Conservation (phyloP, 2,797 vertebrate species). For the Podargus strigoides region DNA sequence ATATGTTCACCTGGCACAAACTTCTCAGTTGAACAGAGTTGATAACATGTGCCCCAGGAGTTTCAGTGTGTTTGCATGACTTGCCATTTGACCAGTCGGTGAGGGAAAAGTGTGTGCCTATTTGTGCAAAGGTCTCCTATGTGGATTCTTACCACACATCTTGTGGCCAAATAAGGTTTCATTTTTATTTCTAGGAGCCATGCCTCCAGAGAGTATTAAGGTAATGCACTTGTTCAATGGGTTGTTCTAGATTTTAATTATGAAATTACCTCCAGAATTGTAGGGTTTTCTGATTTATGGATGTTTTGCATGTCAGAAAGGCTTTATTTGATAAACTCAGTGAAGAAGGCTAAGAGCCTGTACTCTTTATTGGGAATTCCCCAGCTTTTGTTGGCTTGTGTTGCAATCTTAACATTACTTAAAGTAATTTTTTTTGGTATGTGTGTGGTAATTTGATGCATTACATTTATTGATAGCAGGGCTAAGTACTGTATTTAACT, state of each 20-base stretch:
- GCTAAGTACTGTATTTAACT: slow-evolving; percentile 77
- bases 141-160: background rate
- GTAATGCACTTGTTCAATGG: background rate
- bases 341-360: background rate
- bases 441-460: slow-evolving; percentile 55
- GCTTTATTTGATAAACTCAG: background rate
- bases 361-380: background rate
- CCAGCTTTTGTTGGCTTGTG: slow-evolving; percentile 20
- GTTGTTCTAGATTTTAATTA: background rate
- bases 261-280: background rate
- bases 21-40: background rate
- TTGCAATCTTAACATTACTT: slow-evolving; percentile 57
- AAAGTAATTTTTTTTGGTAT: slow-evolving; percentile 1
- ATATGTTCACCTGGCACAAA: background rate
- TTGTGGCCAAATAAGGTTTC: background rate
- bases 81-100: accelerated
- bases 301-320: accelerated
- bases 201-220: background rate
- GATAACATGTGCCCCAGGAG: accelerated
- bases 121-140: background rate
- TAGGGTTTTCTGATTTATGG: background rate
- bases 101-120: accelerated
- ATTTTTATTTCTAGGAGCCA: background rate
- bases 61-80: background rate
- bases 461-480: slow-evolving; percentile 69